Base-by-base conservation (phyloP, 1,140 invertebrate species). In the Octopus sinensis region DNA sequence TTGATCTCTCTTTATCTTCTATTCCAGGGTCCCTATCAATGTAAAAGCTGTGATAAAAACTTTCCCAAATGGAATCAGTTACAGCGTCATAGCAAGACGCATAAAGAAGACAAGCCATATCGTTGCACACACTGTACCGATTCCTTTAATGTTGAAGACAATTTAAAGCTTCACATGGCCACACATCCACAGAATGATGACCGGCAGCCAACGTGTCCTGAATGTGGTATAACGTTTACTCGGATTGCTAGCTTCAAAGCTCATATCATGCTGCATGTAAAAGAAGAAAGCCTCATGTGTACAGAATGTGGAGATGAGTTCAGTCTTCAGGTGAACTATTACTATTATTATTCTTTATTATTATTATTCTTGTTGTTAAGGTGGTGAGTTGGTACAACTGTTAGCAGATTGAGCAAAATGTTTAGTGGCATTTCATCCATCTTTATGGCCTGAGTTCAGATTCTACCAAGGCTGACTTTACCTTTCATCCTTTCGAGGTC, bases 281-380 rank as follows among this genome's bases (percentile, higher is more conserved):
- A 92, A 83, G 94, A 95, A 84, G 94, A 95, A 86, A 93, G 91
- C 85, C 88, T 94, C 13, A 92, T 93, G 84, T 95, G 94, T 87
- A 90, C 91, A 10, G 93, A 94, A 86, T 95, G 94, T 90, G 92
- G 93, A 17, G 93, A 94, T 83, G 93, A 94, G 85, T 95, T 95
- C 89, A 90, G 91, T 80, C 92, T 92, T 53, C 93, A 93, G 91
- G 94, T 94, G 88, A 83, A 84, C 86, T 79, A 5, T 62, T 43
- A 43, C 30, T 43, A 43, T 43, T 3, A 43, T 43, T 1, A 43
- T 43, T 43, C 30, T 43, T 43, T 43, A 23, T 43, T 43, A 2
- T 43, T 43, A 43, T 43, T 43, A 43, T 43, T 43, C 1, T 43
- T 43, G 30, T 43, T 43, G 30, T 43, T 43, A 43, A 43, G 30